These are phyloP conservation scores for Acleris laterana DNA, from an alignment of 2,888 invertebrate genomes.

Conservation along the genomic window DNA sequence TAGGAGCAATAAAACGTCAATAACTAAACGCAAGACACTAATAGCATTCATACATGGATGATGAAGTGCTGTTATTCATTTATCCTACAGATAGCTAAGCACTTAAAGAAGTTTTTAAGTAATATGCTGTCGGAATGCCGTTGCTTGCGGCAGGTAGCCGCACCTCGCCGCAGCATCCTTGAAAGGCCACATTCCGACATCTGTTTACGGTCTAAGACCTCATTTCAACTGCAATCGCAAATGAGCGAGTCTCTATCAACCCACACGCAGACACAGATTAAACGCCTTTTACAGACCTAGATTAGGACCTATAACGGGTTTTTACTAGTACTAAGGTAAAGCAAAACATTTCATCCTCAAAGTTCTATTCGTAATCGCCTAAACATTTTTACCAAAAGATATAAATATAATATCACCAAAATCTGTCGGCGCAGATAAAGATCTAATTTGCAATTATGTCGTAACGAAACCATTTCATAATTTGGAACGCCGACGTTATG, in stretches of 20 bases:
- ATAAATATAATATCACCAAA: constrained; percentile 6
- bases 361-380: no score
- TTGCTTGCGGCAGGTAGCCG: constrained; percentile 59
- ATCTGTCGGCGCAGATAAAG: constrained; percentile 6
- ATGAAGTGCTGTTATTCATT: neutral
- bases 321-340: neutral
- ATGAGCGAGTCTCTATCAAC: constrained; percentile 49
- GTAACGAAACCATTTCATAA: constrained; percentile 28
- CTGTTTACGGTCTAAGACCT: constrained; percentile 75
- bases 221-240: constrained; percentile 59
- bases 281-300: constrained; percentile 10
- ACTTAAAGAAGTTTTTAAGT: constrained; percentile 30
- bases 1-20: no score
- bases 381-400: no score
- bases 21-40: no score
- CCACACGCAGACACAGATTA: constrained; percentile 41
- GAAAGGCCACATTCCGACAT: constrained; percentile 80
- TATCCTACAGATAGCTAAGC: constrained; percentile 12
- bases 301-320: neutral
- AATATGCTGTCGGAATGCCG: constrained; percentile 67
- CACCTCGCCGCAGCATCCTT: constrained; percentile 80
- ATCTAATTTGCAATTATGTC: constrained; percentile 36
- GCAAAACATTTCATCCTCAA: no score
- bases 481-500: constrained; percentile 26
- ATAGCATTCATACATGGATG: no score